These are phyloP conservation scores for Micromussa lordhowensis DNA, from an alignment of 92 coral and sea anemone species.

Conservation along the genomic window DNA sequence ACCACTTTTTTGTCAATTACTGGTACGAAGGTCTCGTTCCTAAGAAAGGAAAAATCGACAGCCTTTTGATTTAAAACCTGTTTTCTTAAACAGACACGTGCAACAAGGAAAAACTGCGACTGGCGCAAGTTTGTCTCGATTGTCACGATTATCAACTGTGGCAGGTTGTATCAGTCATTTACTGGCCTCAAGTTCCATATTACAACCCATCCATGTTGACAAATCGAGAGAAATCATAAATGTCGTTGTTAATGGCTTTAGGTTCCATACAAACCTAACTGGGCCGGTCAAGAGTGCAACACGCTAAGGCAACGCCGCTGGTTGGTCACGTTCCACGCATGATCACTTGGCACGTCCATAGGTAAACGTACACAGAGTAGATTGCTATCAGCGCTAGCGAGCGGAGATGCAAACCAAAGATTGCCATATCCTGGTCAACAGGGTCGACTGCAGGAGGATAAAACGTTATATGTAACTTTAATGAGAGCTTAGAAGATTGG, in stretches of 20 bases:
- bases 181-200: no score
- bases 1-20: background rate
- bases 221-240: background rate
- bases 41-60: no score
- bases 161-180: no score
- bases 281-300: background rate
- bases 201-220: background rate
- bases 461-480: background rate
- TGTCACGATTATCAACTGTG: no score
- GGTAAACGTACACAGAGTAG: background rate
- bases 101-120: no score
- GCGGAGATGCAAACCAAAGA: background rate
- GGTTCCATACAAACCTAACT: background rate
- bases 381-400: background rate
- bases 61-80: no score
- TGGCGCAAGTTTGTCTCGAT: no score
- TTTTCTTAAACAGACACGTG: no score
- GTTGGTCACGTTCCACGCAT: background rate
- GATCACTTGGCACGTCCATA: conserved; percentile 18
- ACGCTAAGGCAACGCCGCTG: background rate
- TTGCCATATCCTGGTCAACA: background rate
- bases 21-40: background rate
- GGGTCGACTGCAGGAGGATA: background rate
- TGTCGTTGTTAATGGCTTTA: background rate
- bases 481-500: background rate